phyloP scores from a whole-genome alignment of 2,888 invertebrate genomes.

The Thalpophila matura region DNA sequence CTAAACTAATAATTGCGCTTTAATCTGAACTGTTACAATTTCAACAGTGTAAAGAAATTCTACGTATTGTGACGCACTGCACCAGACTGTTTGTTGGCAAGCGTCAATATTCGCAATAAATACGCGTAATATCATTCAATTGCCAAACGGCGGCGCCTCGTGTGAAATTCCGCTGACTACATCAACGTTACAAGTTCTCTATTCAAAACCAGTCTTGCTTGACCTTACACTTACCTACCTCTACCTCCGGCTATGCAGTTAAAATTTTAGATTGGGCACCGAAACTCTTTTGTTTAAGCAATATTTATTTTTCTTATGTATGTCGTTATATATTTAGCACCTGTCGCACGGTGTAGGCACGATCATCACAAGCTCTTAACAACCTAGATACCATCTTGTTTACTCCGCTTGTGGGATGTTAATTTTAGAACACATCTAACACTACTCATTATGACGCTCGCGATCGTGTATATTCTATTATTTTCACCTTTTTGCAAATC shows the following conservation, averaged over 20 bases:
- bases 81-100: conserved; percentile 12
- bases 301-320: conserved; percentile 20
- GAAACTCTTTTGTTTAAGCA: conserved; percentile 12
- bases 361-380: conserved; percentile 58
- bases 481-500: conserved; percentile 31
- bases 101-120: conserved; percentile 24
- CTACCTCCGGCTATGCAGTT: conserved; percentile 26
- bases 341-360: conserved; percentile 58
- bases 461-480: conserved; percentile 17
- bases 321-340: conserved; percentile 61
- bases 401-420: conserved; percentile 34
- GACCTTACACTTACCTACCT: conserved; percentile 48
- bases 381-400: conserved; percentile 54
- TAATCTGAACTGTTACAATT: conserved; percentile 42
- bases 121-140: conserved; percentile 49
- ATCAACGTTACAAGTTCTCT: conserved; percentile 32
- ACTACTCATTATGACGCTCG: conserved; percentile 8
- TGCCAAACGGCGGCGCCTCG: conserved; percentile 45
- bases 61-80: conserved; percentile 45
- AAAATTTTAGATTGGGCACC: conserved; percentile 18
- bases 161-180: conserved; percentile 45
- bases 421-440: conserved; percentile 28
- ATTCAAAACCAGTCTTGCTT: conserved; percentile 54
- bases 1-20: conserved; percentile 25
- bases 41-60: conserved; percentile 40